Percentiles rank a stretch among this genome's conserved stretches.
phyloP scores from a whole-genome alignment of 92 coral and sea anemone species.

The Epizoanthus stellaris region DNA sequence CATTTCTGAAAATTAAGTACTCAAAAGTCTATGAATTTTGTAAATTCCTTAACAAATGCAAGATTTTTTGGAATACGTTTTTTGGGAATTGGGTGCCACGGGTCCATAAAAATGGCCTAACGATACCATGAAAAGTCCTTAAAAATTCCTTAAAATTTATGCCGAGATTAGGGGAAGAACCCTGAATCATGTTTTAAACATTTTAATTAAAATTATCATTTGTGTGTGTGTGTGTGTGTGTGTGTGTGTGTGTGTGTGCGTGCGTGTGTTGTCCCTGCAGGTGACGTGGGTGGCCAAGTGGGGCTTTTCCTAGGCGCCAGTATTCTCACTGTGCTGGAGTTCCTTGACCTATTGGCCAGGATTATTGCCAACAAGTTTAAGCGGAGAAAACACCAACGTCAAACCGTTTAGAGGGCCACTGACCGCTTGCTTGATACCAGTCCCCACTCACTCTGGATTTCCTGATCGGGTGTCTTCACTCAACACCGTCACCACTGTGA shows the following conservation, averaged over 20 bases:
- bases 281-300: slow-evolving; percentile 98
- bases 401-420: slow-evolving; percentile 46
- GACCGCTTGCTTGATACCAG: slow-evolving; percentile 25
- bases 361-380: slow-evolving; percentile 78
- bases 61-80: too few species aligned
- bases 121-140: too few species aligned
- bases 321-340: slow-evolving; percentile 92
- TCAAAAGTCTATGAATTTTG: too few species aligned
- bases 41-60: too few species aligned
- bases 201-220: too few species aligned
- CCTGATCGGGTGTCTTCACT: background rate
- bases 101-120: too few species aligned
- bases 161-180: too few species aligned
- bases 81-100: too few species aligned
- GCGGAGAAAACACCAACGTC: slow-evolving; percentile 61
- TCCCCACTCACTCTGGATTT: background rate
- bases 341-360: slow-evolving; percentile 87
- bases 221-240: background rate
- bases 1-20: too few species aligned
- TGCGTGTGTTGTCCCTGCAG: slow-evolving; percentile 66
- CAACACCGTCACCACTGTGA: too few species aligned
- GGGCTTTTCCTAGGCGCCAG: slow-evolving; percentile 98
- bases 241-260: background rate
- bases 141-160: too few species aligned
- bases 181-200: too few species aligned